Percentiles rank a stretch among this genome's conserved stretches.
These are phyloP conservation scores for Trachurus trachurus DNA, from an alignment of 2,797 vertebrate species.

Conservation along the genomic window DNA sequence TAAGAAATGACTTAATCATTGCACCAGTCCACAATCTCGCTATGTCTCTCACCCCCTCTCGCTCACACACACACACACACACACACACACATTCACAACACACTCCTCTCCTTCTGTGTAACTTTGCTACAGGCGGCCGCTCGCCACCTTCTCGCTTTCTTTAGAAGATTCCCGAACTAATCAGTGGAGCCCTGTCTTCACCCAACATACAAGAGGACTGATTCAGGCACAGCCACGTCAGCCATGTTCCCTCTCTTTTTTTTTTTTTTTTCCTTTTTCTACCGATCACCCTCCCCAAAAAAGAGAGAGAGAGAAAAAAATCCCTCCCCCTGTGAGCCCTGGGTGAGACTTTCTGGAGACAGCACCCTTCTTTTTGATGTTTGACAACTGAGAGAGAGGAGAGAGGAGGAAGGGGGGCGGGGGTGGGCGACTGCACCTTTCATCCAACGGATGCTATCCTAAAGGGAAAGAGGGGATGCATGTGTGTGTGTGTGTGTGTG, in stretches of 20 bases:
- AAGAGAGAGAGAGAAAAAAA: not conserved
- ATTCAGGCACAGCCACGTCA: conserved; percentile 69
- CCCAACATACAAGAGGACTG: conserved; percentile 50
- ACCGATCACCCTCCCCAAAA: conserved; percentile 23
- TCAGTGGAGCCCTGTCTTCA: conserved; percentile 78
- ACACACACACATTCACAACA: conserved; percentile 46
- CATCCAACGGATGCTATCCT: conserved; percentile 75
- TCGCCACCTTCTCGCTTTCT: conserved; percentile 75
- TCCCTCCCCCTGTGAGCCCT: conserved; percentile 52
- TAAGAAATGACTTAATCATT: conserved; percentile 80
- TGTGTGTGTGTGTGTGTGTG: conserved; percentile 4
- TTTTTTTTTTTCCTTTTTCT: conserved; percentile 21
- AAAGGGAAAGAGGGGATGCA: conserved; percentile 51
- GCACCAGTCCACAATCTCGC: conserved; percentile 56
- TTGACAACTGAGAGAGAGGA: conserved; percentile 73
- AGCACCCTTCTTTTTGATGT: conserved; percentile 82
- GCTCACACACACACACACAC: conserved; percentile 41
- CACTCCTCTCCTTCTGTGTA: conserved; percentile 64
- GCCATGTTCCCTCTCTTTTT: conserved; percentile 46
- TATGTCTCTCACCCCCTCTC: conserved; percentile 36
- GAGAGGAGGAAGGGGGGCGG: conserved; percentile 37
- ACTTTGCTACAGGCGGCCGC: conserved; percentile 72
- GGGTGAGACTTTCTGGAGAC: conserved; percentile 77
- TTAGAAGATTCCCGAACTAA: conserved; percentile 75
- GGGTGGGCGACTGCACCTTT: conserved; percentile 67